These are phyloP conservation scores for Gnathonemus echidnorhynchus DNA, from an alignment of 2,113 vertebrate species.

Conservation along the genomic window DNA sequence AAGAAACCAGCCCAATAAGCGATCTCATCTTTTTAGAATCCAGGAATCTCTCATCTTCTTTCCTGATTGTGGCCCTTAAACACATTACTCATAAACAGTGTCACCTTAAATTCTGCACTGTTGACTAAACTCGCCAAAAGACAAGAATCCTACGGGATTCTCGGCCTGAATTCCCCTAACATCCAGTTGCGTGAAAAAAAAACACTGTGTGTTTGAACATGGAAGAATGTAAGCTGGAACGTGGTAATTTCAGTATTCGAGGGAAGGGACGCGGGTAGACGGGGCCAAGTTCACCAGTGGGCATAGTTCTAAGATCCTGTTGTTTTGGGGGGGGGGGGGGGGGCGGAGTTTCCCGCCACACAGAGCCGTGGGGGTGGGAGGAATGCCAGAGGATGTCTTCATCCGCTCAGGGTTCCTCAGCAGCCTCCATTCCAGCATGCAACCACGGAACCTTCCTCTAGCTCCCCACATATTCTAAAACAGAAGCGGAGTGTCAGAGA, in stretches of 20 bases:
- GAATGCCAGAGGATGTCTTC: slow-evolving; percentile 54
- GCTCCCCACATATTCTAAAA: not conserved
- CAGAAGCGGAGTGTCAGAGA: not conserved
- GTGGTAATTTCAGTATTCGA: not conserved
- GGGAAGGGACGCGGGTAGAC: not conserved
- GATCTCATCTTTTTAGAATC: not conserved
- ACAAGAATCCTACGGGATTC: not conserved
- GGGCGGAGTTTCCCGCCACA: slow-evolving; percentile 46
- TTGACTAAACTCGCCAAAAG: not conserved
- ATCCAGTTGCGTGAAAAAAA: not conserved
- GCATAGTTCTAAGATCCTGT: slow-evolving; percentile 55
- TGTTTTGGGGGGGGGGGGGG: slow-evolving; percentile 44
- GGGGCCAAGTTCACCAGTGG: slow-evolving; percentile 20
- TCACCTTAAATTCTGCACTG: not conserved
- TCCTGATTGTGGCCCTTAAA: not conserved
- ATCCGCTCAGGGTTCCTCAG: slow-evolving; percentile 34
- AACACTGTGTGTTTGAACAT: not conserved
- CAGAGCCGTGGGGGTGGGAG: slow-evolving; percentile 26
- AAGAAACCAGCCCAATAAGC: not conserved
- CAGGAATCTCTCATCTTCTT: not conserved
- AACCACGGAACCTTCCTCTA: not conserved
- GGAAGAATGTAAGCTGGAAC: not conserved
- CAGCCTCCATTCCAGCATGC: not conserved
- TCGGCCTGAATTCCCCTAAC: not conserved
- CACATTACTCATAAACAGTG: not conserved